These are phyloP conservation scores for Turdus rufiventris DNA, from an alignment of 2,113 vertebrate genomes.

Conservation along the genomic window DNA sequence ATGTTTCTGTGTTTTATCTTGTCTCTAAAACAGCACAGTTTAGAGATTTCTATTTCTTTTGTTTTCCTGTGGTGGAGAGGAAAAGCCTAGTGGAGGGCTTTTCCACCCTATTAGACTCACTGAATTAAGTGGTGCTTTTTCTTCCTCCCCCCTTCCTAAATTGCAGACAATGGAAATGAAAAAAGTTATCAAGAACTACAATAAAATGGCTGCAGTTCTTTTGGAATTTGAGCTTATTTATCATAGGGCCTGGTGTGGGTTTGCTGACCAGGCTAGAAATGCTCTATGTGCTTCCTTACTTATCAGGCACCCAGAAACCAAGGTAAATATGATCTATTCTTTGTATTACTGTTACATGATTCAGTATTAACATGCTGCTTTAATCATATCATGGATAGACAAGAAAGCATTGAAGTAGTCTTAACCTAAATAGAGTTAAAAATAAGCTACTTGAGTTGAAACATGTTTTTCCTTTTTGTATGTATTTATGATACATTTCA, in stretches of 20 bases:
- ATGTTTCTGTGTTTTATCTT: not conserved
- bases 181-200: slow-evolving; percentile 74
- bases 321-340: slow-evolving; percentile 59
- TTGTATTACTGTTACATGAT: not conserved
- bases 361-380: not conserved
- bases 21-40: not conserved
- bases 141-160: fast-evolving
- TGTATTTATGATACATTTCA: not conserved
- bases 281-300: slow-evolving; percentile 73
- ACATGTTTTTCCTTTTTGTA: not conserved
- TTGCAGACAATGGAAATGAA: slow-evolving; percentile 75
- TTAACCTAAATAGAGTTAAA: not conserved
- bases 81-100: not conserved
- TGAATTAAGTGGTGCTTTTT: not conserved
- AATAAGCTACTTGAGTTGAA: not conserved
- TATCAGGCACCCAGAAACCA: slow-evolving; percentile 64
- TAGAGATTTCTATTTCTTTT: not conserved
- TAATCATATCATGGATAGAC: not conserved
- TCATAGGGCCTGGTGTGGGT: slow-evolving; percentile 73
- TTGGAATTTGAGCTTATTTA: slow-evolving; percentile 79
- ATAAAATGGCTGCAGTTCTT: slow-evolving; percentile 76
- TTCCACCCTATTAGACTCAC: not conserved
- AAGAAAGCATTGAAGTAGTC: not conserved
- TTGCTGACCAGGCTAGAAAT: slow-evolving; percentile 61
- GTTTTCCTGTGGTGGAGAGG: not conserved